Evolutionary conservation across 2,888 invertebrate species (phyloP).

Genomic region (Dasysyrphus albostriatus): DNA sequence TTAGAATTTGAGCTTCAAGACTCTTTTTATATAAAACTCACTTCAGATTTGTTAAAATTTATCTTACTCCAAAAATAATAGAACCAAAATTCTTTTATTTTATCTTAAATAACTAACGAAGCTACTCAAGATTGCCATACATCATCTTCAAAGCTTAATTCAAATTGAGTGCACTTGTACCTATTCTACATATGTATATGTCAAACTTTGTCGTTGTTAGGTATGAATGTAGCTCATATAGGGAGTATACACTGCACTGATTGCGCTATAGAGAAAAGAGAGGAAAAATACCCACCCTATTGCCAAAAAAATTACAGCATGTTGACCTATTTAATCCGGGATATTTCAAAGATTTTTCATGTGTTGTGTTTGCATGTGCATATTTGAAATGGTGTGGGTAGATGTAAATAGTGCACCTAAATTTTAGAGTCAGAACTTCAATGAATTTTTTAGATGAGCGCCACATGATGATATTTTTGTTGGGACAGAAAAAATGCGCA

Average conservation of each 20-base stretch:
- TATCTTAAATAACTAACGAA: slow-evolving; percentile 30
- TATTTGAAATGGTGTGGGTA: not conserved
- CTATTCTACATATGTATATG: no score
- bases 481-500: not conserved
- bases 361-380: not conserved
- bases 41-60: not conserved
- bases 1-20: not conserved
- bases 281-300: not conserved
- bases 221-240: not conserved
- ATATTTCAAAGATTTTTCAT: slow-evolving; percentile 10
- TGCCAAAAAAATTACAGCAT: slow-evolving; percentile 7
- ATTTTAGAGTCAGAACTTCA: slow-evolving; percentile 3
- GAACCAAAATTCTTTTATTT: not conserved
- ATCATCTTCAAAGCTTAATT: slow-evolving; percentile 49
- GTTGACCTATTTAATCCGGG: slow-evolving; percentile 25
- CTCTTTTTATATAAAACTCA: not conserved
- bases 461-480: not conserved
- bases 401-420: slow-evolving; percentile 4
- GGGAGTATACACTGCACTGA: not conserved
- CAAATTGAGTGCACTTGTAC: slow-evolving; percentile 56
- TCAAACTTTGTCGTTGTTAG: slow-evolving; percentile 2
- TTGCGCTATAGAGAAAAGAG: not conserved
- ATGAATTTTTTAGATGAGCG: not conserved
- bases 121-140: slow-evolving; percentile 52
- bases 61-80: not conserved